Base-by-base conservation (phyloP, 2,888 invertebrate genomes). In the Chrysodeixis includens region DNA sequence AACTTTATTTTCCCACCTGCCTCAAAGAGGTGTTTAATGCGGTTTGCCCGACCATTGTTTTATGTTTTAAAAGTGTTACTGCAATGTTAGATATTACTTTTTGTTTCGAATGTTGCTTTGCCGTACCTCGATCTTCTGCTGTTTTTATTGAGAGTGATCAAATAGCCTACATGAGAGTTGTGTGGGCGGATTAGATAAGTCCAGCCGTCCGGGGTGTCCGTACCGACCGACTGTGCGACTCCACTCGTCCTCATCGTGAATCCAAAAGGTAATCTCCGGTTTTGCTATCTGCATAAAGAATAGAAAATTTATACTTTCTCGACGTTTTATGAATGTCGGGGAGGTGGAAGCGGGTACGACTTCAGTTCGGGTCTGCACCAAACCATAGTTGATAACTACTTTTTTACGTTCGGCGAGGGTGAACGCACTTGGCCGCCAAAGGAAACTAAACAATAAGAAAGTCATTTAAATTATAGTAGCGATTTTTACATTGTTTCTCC, bases 261-360 rank as follows among this genome's bases (percentile, higher is more conserved):
- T n/a, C 40, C 6, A 40, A 40, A 35, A 40, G n/a, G 40, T 40
- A 40, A 40, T 40, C 40, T 40, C n/a, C 40, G 40, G 40, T 35
- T 35, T 1, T 35, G 7, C 0, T 6, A 40, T 40, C 40, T 40
- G n/a, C 40, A 40, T n/a, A 35, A 35, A 40, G 40, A 0, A n/a
- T n/a, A 6, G 4, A 26, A 1, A 40, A n/a, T 40, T 40, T n/a
- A 40, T n/a, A 40, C n/a, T n/a, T n/a, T 14, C 5, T 0, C 1
- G 40, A n/a, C 4, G n/a, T 40, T 40, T 4, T 49, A 8, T 20
- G 46, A 49, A 49, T 18, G 20, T 20, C 16, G 18, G 46, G 3
- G 18, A 9, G 20, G 20, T 49, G 18, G 20, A 10, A 18, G 46
- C 46, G 12, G 20, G 18, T 6, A 9, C 46, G 9, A 20, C 18